Base-by-base conservation (phyloP, 2,888 invertebrate genomes). In the Drosophila robusta region DNA sequence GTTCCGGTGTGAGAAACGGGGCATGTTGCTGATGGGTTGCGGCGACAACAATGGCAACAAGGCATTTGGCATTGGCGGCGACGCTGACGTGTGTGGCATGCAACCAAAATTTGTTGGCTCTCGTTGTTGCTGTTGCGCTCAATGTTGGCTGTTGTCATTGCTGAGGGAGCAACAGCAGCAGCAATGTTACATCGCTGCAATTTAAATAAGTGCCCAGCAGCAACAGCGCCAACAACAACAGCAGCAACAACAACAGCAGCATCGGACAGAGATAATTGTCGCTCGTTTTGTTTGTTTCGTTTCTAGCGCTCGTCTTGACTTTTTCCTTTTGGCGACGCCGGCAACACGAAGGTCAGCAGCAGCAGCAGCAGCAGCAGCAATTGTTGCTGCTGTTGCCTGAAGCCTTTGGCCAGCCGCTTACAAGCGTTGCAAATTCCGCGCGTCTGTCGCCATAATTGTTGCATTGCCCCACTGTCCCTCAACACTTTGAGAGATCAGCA, bases 371-470 rank as follows among this genome's bases (percentile, higher is more conserved):
- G 75, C 60, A 64, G 61, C 76, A 57, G 74, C 66, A 65, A 71
- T 69, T 70, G 64, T 61, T 72, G 68, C 69, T 44, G 56, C 24
- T 58, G 56, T 41, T 62, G 68, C 72, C 51, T 39, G 51, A 63
- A 61, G 82, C 75, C 72, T 87, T 83, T 83, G 89, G 80, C 70
- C 84, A 78, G 89, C 85, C 81, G 79, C 85, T 87, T 86, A 86
- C 85, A 86, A 89, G 85, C 79, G 70, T 75, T 81, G 79, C 79
- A 68, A 79, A 86, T 86, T 89, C 85, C 85, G 71, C 71, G 87
- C 79, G 73, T 66, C 89, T 75, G 77, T 89, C 85, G 79, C 89
- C 87, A 89, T 86, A 86, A 86, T 86, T 89, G 87, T 87, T 74
- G 60, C 61, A 60, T 36, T 45, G 46, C 65, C 26, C 63, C 65